A percentile compares a stretch with the other conserved stretches of the same genome.
These are phyloP conservation scores for Rhinoraja longicauda DNA, from an alignment of 2,797 vertebrate genomes.

Conservation along the genomic window DNA sequence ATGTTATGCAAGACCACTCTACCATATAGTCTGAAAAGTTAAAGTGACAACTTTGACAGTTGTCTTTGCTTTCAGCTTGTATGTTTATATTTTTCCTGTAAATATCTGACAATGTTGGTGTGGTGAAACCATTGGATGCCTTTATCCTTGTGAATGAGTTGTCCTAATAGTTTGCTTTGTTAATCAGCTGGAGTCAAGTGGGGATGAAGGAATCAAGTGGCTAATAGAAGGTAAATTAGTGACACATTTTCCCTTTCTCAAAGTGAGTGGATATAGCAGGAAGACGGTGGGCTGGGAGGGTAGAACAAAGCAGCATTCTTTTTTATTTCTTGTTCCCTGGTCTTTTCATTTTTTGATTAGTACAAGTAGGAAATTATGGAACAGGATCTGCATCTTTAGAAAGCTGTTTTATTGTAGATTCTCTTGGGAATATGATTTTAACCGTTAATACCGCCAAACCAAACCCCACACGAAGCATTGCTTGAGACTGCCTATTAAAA, in stretches of 20 bases:
- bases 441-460: neutral
- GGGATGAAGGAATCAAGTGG: neutral
- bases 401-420: neutral
- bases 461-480: neutral
- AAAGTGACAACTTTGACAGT: too few species aligned
- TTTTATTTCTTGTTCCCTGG: too few species aligned
- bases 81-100: neutral
- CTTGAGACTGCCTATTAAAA: neutral
- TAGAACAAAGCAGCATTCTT: neutral
- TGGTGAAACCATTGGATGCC: neutral
- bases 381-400: neutral
- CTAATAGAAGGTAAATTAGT: neutral
- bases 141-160: neutral
- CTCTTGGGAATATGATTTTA: neutral
- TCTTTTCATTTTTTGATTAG: neutral
- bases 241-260: too few species aligned
- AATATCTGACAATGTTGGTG: neutral
- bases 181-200: neutral
- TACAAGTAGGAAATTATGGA: neutral
- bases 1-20: neutral
- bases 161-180: neutral
- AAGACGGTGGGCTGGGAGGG: neutral
- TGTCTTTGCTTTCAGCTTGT: too few species aligned
- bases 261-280: too few species aligned
- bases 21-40: too few species aligned